Conservation (phyloP, 2,113 vertebrate genomes). For the Lanius collurio region DNA sequence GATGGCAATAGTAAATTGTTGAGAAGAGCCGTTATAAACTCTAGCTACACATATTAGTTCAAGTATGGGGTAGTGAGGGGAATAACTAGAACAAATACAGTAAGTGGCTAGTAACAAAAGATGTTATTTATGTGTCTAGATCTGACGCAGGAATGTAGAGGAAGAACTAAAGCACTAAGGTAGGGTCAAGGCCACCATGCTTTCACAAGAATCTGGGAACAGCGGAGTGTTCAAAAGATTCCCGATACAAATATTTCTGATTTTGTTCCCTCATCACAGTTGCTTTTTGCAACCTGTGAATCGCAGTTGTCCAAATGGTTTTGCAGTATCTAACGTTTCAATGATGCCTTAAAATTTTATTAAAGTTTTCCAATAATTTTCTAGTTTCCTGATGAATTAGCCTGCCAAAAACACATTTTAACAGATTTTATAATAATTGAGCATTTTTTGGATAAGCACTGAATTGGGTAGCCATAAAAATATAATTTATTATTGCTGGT, state of each 20-base stretch:
- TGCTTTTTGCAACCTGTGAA: conserved; percentile 2
- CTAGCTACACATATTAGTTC: not conserved
- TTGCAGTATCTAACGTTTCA: not conserved
- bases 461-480: not conserved
- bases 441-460: not conserved
- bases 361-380: conserved; percentile 45
- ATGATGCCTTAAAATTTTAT: conserved; percentile 46
- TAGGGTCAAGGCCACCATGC: conserved; percentile 2
- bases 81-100: conserved; percentile 17
- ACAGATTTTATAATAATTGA: conserved; percentile 22
- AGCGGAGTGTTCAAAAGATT: conserved; percentile 6
- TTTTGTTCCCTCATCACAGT: not conserved
- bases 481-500: not conserved
- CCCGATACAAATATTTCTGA: not conserved
- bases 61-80: not conserved
- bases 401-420: conserved; percentile 37
- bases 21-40: not conserved
- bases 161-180: not conserved
- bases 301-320: not conserved
- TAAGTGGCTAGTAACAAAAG: conserved; percentile 29
- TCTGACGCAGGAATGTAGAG: not conserved
- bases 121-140: not conserved
- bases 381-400: conserved; percentile 35
- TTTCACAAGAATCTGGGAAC: conserved; percentile 29
- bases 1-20: not conserved